Evolutionary conservation across 2,888 invertebrate species (phyloP).

Genomic region (Carcina quercana): DNA sequence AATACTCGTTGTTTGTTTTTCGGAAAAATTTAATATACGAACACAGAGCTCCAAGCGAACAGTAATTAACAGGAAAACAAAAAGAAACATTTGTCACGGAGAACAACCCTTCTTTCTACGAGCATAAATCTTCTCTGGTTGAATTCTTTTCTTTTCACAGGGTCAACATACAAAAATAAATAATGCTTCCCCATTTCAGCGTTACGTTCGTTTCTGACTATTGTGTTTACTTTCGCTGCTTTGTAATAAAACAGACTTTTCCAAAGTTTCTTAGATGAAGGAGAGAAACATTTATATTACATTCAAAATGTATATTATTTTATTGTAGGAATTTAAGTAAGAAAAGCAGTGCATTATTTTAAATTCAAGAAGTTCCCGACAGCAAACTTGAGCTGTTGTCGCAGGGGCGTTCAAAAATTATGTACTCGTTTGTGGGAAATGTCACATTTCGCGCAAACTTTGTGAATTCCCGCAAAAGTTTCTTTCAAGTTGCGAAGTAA

Average conservation of each 20-base stretch:
- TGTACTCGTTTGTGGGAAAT: conserved; percentile 13
- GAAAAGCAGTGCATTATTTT: conserved; percentile 7
- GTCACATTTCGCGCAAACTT: conserved; percentile 12
- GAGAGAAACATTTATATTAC: too few relatives aligned
- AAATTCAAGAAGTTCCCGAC: conserved; percentile 13
- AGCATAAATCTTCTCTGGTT: conserved; percentile 49
- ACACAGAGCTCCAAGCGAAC: too few relatives aligned
- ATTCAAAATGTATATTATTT: too few relatives aligned
- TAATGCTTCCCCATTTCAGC: conserved; percentile 27
- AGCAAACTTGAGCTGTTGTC: conserved; percentile 12
- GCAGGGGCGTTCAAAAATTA: conserved; percentile 9
- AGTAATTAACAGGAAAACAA: conserved; percentile 32
- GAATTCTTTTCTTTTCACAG: conserved; percentile 32
- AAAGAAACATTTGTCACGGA: conserved; percentile 31
- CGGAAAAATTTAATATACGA: too few relatives aligned
- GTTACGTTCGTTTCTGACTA: conserved; percentile 12
- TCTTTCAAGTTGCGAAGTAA: not conserved
- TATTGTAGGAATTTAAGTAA: too few relatives aligned
- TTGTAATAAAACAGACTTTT: too few relatives aligned
- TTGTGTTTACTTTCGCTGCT: conserved; percentile 8
- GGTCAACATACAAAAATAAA: conserved; percentile 43
- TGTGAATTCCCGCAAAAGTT: conserved; percentile 7
- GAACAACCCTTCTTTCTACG: conserved; percentile 34
- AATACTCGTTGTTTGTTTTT: too few relatives aligned
- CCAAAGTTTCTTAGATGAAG: too few relatives aligned